Percentiles rank a stretch among this genome's conserved stretches.
phyloP scores from a whole-genome alignment of 2,113 vertebrate genomes.

The Ammodytes marinus region DNA sequence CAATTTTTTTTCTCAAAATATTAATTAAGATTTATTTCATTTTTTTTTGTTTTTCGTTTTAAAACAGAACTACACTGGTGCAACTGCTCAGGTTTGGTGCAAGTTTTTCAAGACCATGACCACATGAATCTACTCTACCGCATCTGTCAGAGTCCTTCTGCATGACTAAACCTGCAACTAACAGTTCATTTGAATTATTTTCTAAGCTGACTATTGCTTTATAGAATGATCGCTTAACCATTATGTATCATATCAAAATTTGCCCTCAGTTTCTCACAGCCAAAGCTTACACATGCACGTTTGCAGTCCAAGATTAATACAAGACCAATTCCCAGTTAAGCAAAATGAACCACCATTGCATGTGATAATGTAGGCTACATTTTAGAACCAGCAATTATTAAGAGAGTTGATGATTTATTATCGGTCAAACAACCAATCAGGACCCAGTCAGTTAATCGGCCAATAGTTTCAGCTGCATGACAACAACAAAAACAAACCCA shows the following conservation, averaged over 20 bases:
- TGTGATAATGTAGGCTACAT: too few species aligned
- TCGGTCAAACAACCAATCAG: neutral
- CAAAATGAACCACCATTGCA: neutral
- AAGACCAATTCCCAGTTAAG: neutral
- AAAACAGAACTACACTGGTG: neutral
- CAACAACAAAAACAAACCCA: neutral
- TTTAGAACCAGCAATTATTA: neutral
- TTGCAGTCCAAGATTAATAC: neutral
- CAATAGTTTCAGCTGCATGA: too few species aligned
- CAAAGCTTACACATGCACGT: neutral
- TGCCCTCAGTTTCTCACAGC: neutral
- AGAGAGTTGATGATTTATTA: neutral
- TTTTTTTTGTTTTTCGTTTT: neutral
- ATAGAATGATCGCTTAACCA: neutral
- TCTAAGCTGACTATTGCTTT: neutral
- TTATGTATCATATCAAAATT: neutral
- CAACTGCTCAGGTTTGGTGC: neutral
- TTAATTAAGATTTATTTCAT: neutral
- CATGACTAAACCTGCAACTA: neutral
- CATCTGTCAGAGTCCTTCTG: constrained; percentile 5
- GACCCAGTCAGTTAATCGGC: neutral
- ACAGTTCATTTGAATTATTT: neutral
- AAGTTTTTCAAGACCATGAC: neutral
- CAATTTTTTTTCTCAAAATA: neutral
- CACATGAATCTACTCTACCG: neutral